These are phyloP conservation scores for Parapristionchus giblindavisi DNA, from an alignment of 2,888 invertebrate species.

Conservation along the genomic window DNA sequence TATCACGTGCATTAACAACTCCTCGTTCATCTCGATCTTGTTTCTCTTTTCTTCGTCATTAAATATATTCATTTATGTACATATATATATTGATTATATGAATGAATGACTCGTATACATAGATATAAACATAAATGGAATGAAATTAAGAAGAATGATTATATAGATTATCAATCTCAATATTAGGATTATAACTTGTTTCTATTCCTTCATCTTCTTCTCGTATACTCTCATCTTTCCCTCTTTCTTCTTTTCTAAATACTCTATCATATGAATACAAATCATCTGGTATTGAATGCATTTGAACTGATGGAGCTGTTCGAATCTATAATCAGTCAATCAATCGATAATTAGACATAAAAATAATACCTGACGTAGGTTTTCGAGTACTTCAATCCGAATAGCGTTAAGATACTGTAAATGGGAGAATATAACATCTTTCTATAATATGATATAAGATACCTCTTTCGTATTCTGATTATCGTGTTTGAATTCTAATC, in stretches of 20 bases:
- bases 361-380: constrained; percentile 91
- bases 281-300: constrained; percentile 76
- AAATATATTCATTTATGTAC: constrained; percentile 20
- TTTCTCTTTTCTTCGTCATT: constrained; percentile 37
- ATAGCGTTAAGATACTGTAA: constrained; percentile 87
- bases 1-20: constrained; percentile 41
- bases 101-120: background rate
- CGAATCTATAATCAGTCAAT: background rate
- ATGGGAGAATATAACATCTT: background rate
- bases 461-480: constrained; percentile 90
- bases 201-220: constrained; percentile 26
- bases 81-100: background rate
- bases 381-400: constrained; percentile 85
- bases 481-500: constrained; percentile 80
- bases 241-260: background rate
- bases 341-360: too few species aligned
- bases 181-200: background rate
- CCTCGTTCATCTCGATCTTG: constrained; percentile 38
- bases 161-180: background rate
- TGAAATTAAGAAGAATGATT: background rate
- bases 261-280: constrained; percentile 41
- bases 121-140: background rate
- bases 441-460: constrained; percentile 11
- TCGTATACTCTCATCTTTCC: constrained; percentile 16
- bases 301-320: constrained; percentile 86